Conservation (phyloP, 1,140 invertebrate genomes). For the Dysdera silvatica region DNA sequence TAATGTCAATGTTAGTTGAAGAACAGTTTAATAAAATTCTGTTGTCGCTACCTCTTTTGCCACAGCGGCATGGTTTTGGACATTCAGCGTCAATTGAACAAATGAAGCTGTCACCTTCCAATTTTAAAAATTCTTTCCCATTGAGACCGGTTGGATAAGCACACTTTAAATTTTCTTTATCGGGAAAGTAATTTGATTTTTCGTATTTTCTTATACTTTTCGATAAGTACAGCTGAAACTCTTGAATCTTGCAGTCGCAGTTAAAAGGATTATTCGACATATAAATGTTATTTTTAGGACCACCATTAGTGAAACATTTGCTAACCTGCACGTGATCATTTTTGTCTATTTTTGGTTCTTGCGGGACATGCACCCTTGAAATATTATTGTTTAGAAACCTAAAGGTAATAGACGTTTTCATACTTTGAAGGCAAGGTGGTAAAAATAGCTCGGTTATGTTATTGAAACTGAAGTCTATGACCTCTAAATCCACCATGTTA, state of each 20-base stretch:
- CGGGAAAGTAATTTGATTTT: constrained; percentile 2
- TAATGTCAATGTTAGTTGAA: background rate
- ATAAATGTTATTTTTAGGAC: constrained; percentile 14
- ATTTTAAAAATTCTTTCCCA: background rate
- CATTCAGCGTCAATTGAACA: constrained; percentile 7
- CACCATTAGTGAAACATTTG: constrained; percentile 12
- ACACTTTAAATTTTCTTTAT: constrained; percentile 2
- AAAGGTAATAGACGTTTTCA: constrained; percentile 22
- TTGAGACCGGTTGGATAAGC: background rate
- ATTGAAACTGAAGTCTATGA: background rate
- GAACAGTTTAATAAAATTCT: constrained; percentile 13
- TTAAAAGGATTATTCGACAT: constrained; percentile 10
- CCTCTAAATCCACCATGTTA: background rate
- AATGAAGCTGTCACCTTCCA: constrained; percentile 9
- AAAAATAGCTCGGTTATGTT: background rate
- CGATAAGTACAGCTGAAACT: constrained; percentile 5
- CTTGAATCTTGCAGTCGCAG: constrained; percentile 12
- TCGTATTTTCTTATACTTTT: background rate
- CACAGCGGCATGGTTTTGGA: constrained; percentile 11
- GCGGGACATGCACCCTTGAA: background rate
- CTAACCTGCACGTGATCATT: background rate
- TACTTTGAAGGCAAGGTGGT: constrained; percentile 14
- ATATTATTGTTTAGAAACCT: constrained; percentile 13
- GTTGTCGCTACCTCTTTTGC: constrained; percentile 4
- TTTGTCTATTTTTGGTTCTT: background rate